Conservation (phyloP, 2,797 vertebrate species). For the Xerus rutilus region DNA sequence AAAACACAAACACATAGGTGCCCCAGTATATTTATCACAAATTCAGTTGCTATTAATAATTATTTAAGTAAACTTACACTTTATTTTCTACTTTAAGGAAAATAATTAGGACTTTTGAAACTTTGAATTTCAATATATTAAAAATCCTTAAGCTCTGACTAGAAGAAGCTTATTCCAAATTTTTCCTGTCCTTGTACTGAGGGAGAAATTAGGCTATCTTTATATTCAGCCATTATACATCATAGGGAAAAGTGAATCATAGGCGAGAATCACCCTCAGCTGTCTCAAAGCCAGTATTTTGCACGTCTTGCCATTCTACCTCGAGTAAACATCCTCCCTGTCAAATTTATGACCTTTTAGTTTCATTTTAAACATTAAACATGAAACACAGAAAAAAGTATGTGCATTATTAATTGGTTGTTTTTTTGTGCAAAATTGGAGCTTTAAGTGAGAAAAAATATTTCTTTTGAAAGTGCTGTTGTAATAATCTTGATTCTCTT, state of each 20-base stretch:
- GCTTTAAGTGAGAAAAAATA: background rate
- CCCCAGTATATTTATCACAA: background rate
- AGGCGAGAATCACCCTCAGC: background rate
- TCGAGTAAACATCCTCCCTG: background rate
- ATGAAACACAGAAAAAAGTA: background rate
- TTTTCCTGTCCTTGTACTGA: background rate
- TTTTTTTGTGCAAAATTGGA: background rate
- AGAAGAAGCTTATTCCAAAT: background rate
- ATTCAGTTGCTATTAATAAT: background rate
- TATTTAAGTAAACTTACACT: background rate
- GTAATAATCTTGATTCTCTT: background rate
- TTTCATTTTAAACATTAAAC: background rate
- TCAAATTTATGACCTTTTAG: background rate
- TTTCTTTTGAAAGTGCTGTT: slow-evolving; percentile 20
- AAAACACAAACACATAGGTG: background rate
- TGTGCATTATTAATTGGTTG: background rate
- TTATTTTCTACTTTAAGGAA: slow-evolving; percentile 41
- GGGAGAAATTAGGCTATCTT: background rate
- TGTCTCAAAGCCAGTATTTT: background rate
- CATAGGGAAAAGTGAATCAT: background rate
- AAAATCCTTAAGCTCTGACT: background rate
- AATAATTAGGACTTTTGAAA: slow-evolving; percentile 14
- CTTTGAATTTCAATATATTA: background rate
- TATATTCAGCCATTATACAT: background rate
- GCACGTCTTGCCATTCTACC: rapidly evolving